Evolutionary conservation across 2,888 invertebrate genomes (phyloP), one percentile per base, ranked within the genome.

Genomic region (Pelosia muscerda): DNA sequence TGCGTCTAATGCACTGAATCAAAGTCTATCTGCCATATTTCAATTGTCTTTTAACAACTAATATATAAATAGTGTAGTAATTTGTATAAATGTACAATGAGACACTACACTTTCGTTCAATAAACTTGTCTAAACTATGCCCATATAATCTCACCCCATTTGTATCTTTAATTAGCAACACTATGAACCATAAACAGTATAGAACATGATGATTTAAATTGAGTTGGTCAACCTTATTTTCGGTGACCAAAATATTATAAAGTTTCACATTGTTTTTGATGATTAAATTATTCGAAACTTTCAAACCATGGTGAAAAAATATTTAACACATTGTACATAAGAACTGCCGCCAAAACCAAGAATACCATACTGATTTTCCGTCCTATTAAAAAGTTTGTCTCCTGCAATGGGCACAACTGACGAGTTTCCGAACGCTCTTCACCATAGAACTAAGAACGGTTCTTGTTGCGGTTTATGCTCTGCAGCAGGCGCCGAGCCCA

Each of bases 401-500:
- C 54, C 55, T 73, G 55, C 72, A 81, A 79, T 72, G 81, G 81
- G 81, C 77, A 74, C 76, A 76, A 75, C 74, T 63, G 72, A 72
- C 68, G 73, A 68, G 79, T 76, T 68, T 74, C 67, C 67, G 69
- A 78, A 76, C 82, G 74, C 34, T 66, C 63, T 63, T 54, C 63
- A 22, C 55, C 61, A 49, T 65, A 63, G 76, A 88, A 89, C 92
- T 94, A 95, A 84, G 93, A 91, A 66, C 94, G 90, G 77, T 94
- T 94, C 74, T 95, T 96, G 83, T 92, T 93, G 71, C 95, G 94
- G 84, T 95, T 96, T 81, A 96, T 95, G 88, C 95, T 96, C 90
- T 97, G 97, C 66, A 97, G 95, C 73, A 96, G 91, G 68, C 97
- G 96, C 71, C 97, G 95, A 23, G 96, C 97, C 96, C 97, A 97